Base-by-base conservation (phyloP, 2,113 vertebrate species). In the Lipotes vexillifer region DNA sequence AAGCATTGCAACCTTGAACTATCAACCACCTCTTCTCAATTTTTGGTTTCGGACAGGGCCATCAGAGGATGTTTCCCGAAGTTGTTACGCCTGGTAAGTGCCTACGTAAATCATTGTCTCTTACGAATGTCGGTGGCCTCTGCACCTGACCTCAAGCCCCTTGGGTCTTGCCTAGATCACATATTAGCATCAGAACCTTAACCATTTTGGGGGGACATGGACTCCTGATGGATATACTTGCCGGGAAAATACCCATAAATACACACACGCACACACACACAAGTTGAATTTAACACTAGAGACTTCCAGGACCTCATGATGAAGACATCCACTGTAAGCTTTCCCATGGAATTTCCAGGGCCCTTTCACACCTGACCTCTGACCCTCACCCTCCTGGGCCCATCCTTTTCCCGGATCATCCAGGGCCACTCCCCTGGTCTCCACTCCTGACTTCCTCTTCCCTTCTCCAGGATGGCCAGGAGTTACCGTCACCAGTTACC, bases 11-110 rank as follows among this genome's bases (percentile, higher is more conserved):
- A 25, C 31, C 7, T 23, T 20, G 13, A 46, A 31, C 85, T 78
- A 31, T 71, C 36, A 69, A 55, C 93, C 59, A 96, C 63, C 88
- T 57, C 63, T 95, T 72, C 72, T 95, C 66, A 71, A 8, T 81
- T 93, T 97, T 95, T 66, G 41, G 6, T 71, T 97, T 98, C 97
- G 93, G 61, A 97, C 98, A 99, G 99, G 95, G 98, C 98, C 86
- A 93, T 99, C 97, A 98, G 97, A 41, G 96, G 99, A 87, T 98
- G 98, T 80, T 99, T 99, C 96, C 99, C 99, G 8, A 99, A 98
- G 91, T 98, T 99, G 46, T 97, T 99, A 38, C 98, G 98, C 96
- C 98, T 99, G 98, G 38, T 38, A 38, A 38, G 38, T 38, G 38
- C 38, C 38, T 38, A 38, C 38, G 38, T 38, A 38, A 38, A 38